A percentile compares a stretch with the other conserved stretches of the same genome.
These are phyloP conservation scores for Glyphotaelius pellucidus DNA, from an alignment of 2,888 invertebrate genomes.

Conservation along the genomic window DNA sequence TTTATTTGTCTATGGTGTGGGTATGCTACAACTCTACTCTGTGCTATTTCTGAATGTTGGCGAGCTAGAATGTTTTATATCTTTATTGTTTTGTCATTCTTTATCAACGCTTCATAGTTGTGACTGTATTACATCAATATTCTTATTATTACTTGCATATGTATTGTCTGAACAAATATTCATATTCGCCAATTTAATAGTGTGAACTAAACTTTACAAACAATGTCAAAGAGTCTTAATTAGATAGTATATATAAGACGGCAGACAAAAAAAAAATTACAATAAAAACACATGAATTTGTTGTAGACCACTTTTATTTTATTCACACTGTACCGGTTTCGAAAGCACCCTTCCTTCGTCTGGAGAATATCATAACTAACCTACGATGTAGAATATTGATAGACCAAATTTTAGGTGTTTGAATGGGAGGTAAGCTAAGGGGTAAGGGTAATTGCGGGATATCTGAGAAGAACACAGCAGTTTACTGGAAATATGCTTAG, in stretches of 20 bases:
- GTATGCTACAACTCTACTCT: neutral
- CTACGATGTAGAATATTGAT: too few species aligned
- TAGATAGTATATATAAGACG: neutral
- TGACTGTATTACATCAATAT: constrained; percentile 11
- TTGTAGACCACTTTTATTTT: too few species aligned
- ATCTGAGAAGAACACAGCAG: too few species aligned
- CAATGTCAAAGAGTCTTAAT: neutral
- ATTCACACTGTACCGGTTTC: too few species aligned
- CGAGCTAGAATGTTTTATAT: neutral
- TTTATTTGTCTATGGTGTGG: constrained; percentile 14
- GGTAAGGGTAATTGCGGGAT: too few species aligned
- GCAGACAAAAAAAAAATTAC: neutral
- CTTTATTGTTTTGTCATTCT: neutral
- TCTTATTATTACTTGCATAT: neutral
- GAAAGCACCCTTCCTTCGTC: too few species aligned
- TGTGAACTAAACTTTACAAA: neutral
- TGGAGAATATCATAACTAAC: too few species aligned
- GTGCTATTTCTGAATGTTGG: constrained; percentile 20
- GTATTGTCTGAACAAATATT: neutral
- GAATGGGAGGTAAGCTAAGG: too few species aligned
- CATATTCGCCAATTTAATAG: neutral
- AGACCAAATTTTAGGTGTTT: too few species aligned
- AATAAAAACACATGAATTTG: too few species aligned
- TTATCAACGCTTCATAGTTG: constrained; percentile 23
- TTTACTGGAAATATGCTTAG: too few species aligned